These are phyloP conservation scores for Helicoverpa assulta DNA, from an alignment of 2,888 invertebrate genomes.

Conservation along the genomic window DNA sequence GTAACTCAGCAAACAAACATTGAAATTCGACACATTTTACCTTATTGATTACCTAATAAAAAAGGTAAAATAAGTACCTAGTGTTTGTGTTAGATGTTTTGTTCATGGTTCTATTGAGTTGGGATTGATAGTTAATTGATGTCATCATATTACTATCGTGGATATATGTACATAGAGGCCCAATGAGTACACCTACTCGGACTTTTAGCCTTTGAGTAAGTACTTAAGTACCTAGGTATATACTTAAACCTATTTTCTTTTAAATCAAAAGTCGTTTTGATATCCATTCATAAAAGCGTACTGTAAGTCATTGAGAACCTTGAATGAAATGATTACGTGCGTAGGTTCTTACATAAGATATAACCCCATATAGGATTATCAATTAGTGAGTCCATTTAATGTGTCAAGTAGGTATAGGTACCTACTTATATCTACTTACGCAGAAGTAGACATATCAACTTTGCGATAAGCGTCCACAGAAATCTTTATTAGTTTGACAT, in stretches of 20 bases:
- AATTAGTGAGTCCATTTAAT: conserved; percentile 34
- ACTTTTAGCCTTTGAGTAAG: no score
- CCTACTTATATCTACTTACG: background rate
- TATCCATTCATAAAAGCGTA: no score
- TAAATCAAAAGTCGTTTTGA: no score
- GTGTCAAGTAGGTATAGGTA: conserved; percentile 17
- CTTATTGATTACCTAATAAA: background rate
- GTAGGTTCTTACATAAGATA: conserved; percentile 2
- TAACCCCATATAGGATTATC: conserved; percentile 17
- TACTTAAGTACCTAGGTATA: no score
- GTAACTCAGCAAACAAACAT: no score
- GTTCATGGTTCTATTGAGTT: background rate
- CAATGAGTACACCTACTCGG: no score
- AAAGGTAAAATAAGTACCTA: background rate
- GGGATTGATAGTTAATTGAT: background rate
- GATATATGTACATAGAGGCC: no score
- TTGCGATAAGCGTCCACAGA: conserved; percentile 44
- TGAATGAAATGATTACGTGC: background rate
- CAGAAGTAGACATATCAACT: conserved; percentile 30
- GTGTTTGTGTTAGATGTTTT: background rate
- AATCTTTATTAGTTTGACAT: conserved; percentile 56
- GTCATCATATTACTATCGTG: background rate
- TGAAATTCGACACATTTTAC: no score
- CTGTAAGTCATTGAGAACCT: no score
- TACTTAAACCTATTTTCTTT: no score